Conservation (phyloP, 2,113 vertebrate species). For the Trinectes maculatus region DNA sequence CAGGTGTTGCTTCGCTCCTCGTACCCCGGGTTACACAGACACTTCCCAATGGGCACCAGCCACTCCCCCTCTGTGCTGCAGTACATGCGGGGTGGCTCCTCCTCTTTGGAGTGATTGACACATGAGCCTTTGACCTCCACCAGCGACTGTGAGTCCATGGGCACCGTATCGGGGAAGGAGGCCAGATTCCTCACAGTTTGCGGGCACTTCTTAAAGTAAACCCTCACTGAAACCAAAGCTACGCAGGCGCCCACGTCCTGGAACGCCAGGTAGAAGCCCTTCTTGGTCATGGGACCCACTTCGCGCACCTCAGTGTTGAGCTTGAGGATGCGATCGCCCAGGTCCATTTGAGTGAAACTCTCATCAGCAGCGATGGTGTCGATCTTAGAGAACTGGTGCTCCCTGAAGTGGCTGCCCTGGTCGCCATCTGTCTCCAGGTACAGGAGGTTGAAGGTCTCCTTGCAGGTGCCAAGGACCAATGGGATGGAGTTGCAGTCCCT, state of each 20-base stretch:
- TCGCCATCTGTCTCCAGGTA: conserved; percentile 97
- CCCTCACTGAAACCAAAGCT: conserved; percentile 85
- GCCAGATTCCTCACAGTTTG: conserved; percentile 94
- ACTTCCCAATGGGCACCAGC: conserved; percentile 99
- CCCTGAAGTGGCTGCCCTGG: conserved; percentile 91
- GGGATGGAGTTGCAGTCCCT: conserved; percentile 99
- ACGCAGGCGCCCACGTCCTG: conserved; percentile 87
- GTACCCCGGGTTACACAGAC: conserved; percentile 92
- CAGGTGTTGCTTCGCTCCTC: conserved; percentile 92
- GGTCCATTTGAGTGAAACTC: conserved; percentile 98
- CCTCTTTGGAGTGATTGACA: conserved; percentile 97
- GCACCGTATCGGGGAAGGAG: conserved; percentile 95
- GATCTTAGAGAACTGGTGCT: conserved; percentile 95
- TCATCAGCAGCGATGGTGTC: conserved; percentile 99
- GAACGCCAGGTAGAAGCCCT: conserved; percentile 97
- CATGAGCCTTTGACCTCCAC: conserved; percentile 96
- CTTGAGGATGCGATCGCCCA: conserved; percentile 97
- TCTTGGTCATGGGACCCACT: conserved; percentile 92
- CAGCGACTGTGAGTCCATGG: conserved; percentile 95
- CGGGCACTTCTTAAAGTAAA: conserved; percentile 98
- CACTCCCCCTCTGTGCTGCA: conserved; percentile 99
- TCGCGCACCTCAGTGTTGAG: conserved; percentile 97
- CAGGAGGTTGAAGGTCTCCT: conserved; percentile 98
- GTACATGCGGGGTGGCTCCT: conserved; percentile 97
- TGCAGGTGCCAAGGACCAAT: conserved; percentile 95